Base-by-base conservation (phyloP, 2,113 vertebrate species). In the Peromyscus californicus region DNA sequence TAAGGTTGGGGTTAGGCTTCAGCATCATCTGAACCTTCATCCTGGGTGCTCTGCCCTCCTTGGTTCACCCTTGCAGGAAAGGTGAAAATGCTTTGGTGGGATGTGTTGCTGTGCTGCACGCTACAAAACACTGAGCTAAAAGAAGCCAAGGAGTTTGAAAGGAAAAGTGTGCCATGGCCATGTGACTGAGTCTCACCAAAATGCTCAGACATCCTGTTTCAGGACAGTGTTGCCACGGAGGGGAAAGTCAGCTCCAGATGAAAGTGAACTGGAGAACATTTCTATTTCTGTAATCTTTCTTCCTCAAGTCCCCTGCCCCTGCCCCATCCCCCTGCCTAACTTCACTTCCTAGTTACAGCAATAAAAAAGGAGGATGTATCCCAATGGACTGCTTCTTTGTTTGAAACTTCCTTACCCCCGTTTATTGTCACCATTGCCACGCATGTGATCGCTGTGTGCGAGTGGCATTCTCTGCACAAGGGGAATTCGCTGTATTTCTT, bases 381-480 rank as follows among this genome's bases (percentile, higher is more conserved):
- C 87, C 94, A 70, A 1, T 51, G 90, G 94, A 95, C 93, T 95
- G 78, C 33, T 82, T 92, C 92, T 93, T 97, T 96, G 78, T 95
- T 96, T 96, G 70, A 74, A 82, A 96, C 93, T 98, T 97, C 93
- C 97, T 91, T 96, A 93, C 86, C 91, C 94, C 70, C 76, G 10
- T 57, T 93, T 92, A 79, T 39, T 94, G 84, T 97, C 96, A 31
- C 91, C 21, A 74, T 51, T 84, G n/a, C 89, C 90, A 86, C 22
- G 63, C 90, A 86, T 26, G 79, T 78, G 83, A 42, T 24, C 29
- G 3, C 82, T 76, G 78, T 67, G 4, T 75, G 72, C 4, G 79
- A 89, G 61, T 61, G 45, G 39, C 26, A 65, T 93, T 95, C 94
- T 87, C 87, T 86, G 33, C 80, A 76, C 90, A 84, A 69, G 59